phyloP scores from a whole-genome alignment of 1,140 invertebrate genomes.

The Zaprionus nigranus region DNA sequence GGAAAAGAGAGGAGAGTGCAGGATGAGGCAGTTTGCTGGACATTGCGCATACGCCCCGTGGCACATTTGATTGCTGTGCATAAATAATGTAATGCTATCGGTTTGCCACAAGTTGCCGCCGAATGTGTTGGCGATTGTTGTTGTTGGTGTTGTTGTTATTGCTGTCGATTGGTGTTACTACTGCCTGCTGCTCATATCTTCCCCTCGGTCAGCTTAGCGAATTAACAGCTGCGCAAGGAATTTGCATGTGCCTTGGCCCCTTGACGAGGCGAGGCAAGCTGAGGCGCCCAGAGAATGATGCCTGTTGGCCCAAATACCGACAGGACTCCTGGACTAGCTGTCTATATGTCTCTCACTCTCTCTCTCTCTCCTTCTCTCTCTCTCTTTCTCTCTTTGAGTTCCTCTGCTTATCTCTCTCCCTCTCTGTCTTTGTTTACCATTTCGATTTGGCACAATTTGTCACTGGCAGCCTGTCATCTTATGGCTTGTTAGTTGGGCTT shows the following conservation, averaged over 20 bases:
- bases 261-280: neutral
- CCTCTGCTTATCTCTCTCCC: neutral
- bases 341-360: neutral
- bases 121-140: neutral
- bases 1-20: neutral
- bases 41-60: constrained; percentile 73
- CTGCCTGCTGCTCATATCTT: constrained; percentile 52
- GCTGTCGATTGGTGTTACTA: neutral
- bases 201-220: constrained; percentile 51
- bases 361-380: neutral
- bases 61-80: constrained; percentile 76
- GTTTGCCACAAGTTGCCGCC: constrained; percentile 34
- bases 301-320: neutral
- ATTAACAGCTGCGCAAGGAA: constrained; percentile 74
- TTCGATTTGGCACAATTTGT: constrained; percentile 82
- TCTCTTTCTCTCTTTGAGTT: neutral
- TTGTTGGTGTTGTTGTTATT: neutral
- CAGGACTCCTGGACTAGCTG: neutral
- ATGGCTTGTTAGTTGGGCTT: constrained; percentile 81
- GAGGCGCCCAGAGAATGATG: neutral
- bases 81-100: constrained; percentile 70
- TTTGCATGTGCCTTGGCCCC: constrained; percentile 63
- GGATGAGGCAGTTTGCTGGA: constrained; percentile 6
- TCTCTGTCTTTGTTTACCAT: constrained; percentile 73
- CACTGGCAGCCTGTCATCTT: constrained; percentile 80